Base-by-base conservation (phyloP, 2,888 invertebrate genomes). In the Schizotus pectinicornis region DNA sequence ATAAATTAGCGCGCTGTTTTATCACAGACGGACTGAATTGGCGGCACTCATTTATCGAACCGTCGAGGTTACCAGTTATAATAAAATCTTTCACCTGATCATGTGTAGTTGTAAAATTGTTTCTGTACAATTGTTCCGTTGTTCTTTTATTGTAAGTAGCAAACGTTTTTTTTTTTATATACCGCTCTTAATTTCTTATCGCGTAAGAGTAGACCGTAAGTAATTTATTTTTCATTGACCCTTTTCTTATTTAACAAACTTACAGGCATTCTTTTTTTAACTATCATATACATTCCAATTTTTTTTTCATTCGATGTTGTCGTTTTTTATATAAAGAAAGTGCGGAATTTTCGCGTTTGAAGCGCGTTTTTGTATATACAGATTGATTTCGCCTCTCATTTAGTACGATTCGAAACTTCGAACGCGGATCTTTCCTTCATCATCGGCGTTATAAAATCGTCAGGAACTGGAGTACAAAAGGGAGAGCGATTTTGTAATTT, bases 381-480 rank as follows among this genome's bases (percentile, higher is more conserved):
- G 22, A 22, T 22, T 22, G 22, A 22, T 22, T 22, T 22, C 22
- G 22, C 22, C 22, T 5, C 22, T 22, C 22, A 22, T 22, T 22
- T 22, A 22, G 22, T 22, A 22, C 22, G 22, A 22, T 22, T 22
- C 22, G 22, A 5, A 22, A 22, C 69, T 72, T 71, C 71, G 69
- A 71, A 68, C 70, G 70, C 71, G 65, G 67, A 62, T 65, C 63
- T 67, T 68, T 55, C 38, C 12, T 48, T 48, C 13, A 34, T 31
- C 35, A 65, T 74, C 70, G 76, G 59, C 56, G 63, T 74, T 75
- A 72, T 67, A 64, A 75, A 75, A 75, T 75, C 74, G 74, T 73
- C 34, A 47, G 47, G 53, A 47, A 61, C 59, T 54, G 69, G 70
- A 74, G 74, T 73, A 73, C 74, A 74, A 74, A 74, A 64, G 38